A percentile compares a stretch with the other conserved stretches of the same genome.
Evolutionary conservation across 23 tunicate species (phyloP).

Genomic region (Ascidia mentula): DNA sequence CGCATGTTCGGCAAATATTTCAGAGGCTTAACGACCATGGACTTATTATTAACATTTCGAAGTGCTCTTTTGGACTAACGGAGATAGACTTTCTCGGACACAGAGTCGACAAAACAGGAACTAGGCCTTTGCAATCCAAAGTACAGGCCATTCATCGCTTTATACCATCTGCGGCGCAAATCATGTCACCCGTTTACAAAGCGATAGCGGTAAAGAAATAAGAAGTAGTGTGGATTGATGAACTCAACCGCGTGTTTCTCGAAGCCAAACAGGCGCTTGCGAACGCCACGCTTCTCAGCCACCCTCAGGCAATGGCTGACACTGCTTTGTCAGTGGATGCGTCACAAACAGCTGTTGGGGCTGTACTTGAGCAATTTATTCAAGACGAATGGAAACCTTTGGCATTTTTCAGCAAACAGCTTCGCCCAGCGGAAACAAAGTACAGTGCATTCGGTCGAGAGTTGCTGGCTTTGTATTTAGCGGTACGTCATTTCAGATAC

Average conservation of each 20-base stretch:
- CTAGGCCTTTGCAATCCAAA: no score
- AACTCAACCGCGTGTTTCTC: not conserved
- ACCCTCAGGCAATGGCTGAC: not conserved
- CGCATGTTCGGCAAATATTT: not conserved
- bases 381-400: not conserved
- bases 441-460: no score
- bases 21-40: not conserved
- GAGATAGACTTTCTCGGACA: conserved; percentile 7
- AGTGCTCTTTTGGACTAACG: not conserved
- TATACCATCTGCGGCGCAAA: not conserved
- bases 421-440: no score
- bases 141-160: no score
- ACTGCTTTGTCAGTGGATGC: conserved; percentile 11
- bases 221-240: not conserved
- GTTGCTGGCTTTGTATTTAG: no score
- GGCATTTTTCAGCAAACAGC: not conserved
- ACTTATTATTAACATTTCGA: not conserved
- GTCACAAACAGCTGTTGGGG: not conserved
- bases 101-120: not conserved
- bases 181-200: not conserved
- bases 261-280: conserved; percentile 1
- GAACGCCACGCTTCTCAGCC: not conserved
- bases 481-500: no score
- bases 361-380: not conserved
- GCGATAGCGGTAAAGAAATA: not conserved